Evolutionary conservation across 2,113 vertebrate species (phyloP).

Genomic region (Oreochromis spilurus): DNA sequence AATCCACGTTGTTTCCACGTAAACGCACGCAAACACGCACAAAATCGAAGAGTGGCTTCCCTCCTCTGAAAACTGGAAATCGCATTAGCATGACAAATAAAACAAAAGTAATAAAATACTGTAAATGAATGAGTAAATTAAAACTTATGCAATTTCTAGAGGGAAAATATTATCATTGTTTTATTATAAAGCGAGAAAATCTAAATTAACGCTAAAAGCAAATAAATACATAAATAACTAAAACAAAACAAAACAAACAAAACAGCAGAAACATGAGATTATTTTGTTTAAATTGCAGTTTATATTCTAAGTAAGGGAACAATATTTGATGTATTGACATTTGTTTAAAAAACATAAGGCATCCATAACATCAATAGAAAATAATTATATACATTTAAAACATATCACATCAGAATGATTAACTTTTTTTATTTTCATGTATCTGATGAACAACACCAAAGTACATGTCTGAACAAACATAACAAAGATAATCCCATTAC

Average conservation of each 20-base stretch:
- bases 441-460: constrained; percentile 39
- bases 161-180: neutral
- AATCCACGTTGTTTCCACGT: fast-evolving
- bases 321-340: neutral
- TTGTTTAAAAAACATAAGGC: neutral
- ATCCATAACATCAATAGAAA: neutral
- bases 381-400: constrained; percentile 1
- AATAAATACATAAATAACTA: neutral
- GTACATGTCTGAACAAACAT: constrained; percentile 35
- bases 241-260: neutral
- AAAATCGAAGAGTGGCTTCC: neutral
- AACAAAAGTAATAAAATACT: neutral
- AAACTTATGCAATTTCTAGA: neutral
- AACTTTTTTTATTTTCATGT: constrained; percentile 50
- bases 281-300: neutral
- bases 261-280: neutral
- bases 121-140: neutral
- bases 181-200: constrained; percentile 8
- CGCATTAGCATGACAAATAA: neutral
- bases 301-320: neutral
- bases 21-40: neutral
- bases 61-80: neutral
- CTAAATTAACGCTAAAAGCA: neutral
- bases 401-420: constrained; percentile 23
- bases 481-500: constrained; percentile 23